A percentile compares a stretch with the other conserved stretches of the same genome.
These are phyloP conservation scores for Cassiopea andromeda DNA, from an alignment of 30 jellyfish, hydroid and myxozoan species.

Conservation along the genomic window DNA sequence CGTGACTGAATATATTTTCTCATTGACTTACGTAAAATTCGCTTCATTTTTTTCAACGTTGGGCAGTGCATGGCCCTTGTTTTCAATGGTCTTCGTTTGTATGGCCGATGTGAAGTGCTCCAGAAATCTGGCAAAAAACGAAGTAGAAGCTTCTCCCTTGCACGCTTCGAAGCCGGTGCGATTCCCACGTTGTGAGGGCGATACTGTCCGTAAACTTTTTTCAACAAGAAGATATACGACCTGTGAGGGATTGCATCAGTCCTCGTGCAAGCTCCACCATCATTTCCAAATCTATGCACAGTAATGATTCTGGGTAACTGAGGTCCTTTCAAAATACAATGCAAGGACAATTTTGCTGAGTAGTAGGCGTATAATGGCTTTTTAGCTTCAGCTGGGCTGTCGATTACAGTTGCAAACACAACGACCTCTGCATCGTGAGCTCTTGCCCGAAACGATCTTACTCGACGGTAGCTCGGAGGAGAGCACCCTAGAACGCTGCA, in stretches of 20 bases:
- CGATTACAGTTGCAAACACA: constrained; percentile 78
- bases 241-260: constrained; percentile 60
- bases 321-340: constrained; percentile 77
- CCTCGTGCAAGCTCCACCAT: constrained; percentile 78
- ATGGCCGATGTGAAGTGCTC: constrained; percentile 66
- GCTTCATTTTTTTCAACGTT: constrained; percentile 54
- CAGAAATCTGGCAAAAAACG: constrained; percentile 69
- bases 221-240: constrained; percentile 58
- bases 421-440: constrained; percentile 76
- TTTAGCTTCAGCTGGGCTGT: constrained; percentile 46
- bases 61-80: constrained; percentile 55
- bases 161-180: constrained; percentile 63
- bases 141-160: constrained; percentile 52
- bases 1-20: constrained; percentile 65
- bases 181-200: constrained; percentile 54
- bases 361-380: constrained; percentile 20
- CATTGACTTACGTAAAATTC: constrained; percentile 54
- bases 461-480: constrained; percentile 52
- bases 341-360: constrained; percentile 66
- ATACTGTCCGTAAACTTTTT: constrained; percentile 11
- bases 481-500: constrained; percentile 55
- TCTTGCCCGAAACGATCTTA: constrained; percentile 71
- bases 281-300: constrained; percentile 75
- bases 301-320: constrained; percentile 35
- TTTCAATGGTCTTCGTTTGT: constrained; percentile 8